These are phyloP conservation scores for Slavum lentiscoides DNA, from an alignment of 2,888 invertebrate species.

Conservation along the genomic window DNA sequence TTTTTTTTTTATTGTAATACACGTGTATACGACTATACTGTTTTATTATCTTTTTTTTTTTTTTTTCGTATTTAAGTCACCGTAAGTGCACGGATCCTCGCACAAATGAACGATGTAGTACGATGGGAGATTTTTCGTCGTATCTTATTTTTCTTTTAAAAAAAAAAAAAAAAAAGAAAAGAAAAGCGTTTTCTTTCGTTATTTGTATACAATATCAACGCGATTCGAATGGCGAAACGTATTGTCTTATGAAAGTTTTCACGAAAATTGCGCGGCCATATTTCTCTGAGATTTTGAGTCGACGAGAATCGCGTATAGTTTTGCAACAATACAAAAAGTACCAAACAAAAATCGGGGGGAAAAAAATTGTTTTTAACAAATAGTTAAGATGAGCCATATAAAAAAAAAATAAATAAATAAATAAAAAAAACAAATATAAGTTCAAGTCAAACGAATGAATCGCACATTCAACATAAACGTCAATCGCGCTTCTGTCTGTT, in stretches of 20 bases:
- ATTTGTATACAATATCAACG: constrained; percentile 1
- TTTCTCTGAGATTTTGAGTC: neutral
- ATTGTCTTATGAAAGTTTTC: neutral
- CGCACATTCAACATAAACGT: too few relatives aligned
- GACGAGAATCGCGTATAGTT: neutral
- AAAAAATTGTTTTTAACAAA: too few relatives aligned
- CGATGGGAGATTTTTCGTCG: constrained; percentile 37
- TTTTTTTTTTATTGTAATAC: constrained; percentile 5
- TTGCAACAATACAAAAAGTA: neutral
- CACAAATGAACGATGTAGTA: constrained; percentile 3
- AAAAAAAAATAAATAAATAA: too few relatives aligned
- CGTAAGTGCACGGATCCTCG: constrained; percentile 16
- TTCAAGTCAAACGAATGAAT: too few relatives aligned
- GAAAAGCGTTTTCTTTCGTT: neutral
- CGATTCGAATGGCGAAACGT: constrained; percentile 11
- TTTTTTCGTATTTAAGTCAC: constrained; percentile 1
- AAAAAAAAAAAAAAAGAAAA: too few relatives aligned
- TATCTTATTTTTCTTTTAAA: neutral
- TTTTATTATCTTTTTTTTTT: constrained; percentile 37
- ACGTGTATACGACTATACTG: constrained; percentile 13
- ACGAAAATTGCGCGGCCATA: neutral
- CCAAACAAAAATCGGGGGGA: too few relatives aligned
- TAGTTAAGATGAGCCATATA: too few relatives aligned
- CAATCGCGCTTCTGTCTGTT: too few relatives aligned
- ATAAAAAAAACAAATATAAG: too few relatives aligned